Evolutionary conservation across 2,797 vertebrate genomes (phyloP).

Genomic region (Monodelphis domestica): DNA sequence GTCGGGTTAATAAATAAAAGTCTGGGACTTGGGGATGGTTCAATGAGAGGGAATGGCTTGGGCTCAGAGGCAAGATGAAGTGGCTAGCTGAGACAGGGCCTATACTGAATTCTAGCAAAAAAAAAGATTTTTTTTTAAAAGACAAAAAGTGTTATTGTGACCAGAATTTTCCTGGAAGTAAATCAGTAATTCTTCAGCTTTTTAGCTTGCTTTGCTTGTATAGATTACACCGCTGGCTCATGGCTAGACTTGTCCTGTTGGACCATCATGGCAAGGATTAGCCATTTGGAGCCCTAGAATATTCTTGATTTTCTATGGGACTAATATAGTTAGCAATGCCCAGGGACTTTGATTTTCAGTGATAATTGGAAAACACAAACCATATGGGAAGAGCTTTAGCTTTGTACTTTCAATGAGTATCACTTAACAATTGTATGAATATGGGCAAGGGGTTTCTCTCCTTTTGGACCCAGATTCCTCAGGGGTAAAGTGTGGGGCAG

Average conservation of each 20-base stretch:
- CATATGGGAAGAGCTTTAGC: background rate
- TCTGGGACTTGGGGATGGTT: background rate
- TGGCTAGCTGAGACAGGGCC: background rate
- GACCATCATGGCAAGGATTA: background rate
- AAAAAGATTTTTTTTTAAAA: background rate
- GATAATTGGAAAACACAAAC: background rate
- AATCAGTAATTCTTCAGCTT: background rate
- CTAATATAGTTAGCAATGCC: background rate
- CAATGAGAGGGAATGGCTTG: background rate
- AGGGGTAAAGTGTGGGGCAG: background rate
- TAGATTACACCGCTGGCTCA: background rate
- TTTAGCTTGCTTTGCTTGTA: background rate
- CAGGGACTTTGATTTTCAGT: background rate
- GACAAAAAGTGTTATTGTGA: background rate
- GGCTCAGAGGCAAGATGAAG: background rate
- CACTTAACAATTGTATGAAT: background rate
- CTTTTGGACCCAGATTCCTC: background rate
- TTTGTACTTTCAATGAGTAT: background rate
- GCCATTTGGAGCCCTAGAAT: background rate
- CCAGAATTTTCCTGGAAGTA: background rate
- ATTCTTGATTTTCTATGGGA: background rate
- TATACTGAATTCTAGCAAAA: background rate
- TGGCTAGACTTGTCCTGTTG: background rate
- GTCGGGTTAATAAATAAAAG: constrained; percentile 47
- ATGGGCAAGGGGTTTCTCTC: background rate